Conservation (phyloP, 1,140 invertebrate genomes). For the Laodelphax striatellus region DNA sequence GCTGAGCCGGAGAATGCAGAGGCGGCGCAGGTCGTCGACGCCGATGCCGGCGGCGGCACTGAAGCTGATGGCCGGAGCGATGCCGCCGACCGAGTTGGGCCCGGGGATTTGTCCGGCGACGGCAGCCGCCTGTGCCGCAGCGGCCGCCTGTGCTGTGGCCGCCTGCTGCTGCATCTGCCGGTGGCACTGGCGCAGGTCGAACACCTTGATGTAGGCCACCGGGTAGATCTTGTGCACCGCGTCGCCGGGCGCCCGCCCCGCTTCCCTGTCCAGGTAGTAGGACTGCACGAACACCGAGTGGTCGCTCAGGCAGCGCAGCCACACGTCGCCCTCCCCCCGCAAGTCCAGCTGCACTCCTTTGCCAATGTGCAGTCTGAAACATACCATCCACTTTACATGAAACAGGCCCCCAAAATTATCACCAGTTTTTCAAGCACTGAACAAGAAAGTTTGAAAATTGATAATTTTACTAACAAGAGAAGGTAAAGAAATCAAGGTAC, state of each 20-base stretch:
- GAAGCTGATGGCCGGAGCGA: constrained; percentile 46
- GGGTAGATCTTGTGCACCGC: constrained; percentile 99
- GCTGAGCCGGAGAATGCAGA: constrained; percentile 91
- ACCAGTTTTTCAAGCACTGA: no score
- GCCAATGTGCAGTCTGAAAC: constrained; percentile 59
- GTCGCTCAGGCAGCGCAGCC: constrained; percentile 90
- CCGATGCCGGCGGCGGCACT: constrained; percentile 88
- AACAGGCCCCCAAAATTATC: no score
- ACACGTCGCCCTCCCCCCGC: constrained; percentile 91
- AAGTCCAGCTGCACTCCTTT: constrained; percentile 93
- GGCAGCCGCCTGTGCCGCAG: constrained; percentile 90
- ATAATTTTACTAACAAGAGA: no score
- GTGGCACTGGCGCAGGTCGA: constrained; percentile 91
- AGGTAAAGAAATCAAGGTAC: no score
- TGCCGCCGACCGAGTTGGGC: constrained; percentile 42
- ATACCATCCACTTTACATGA: no score
- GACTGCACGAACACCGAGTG: constrained; percentile 99
- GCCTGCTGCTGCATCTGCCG: constrained; percentile 93
- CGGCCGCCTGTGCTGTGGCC: constrained; percentile 82
- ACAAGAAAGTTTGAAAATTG: no score
- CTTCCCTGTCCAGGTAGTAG: constrained; percentile 94
- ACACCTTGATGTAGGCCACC: constrained; percentile 92
- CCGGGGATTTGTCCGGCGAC: constrained; percentile 75
- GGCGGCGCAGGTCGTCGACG: constrained; percentile 88
- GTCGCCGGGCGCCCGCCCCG: constrained; percentile 89